Percentiles rank a stretch among this genome's conserved stretches.
Conservation (phyloP, 2,888 invertebrate genomes). For the Glaucopsyche alexis region DNA sequence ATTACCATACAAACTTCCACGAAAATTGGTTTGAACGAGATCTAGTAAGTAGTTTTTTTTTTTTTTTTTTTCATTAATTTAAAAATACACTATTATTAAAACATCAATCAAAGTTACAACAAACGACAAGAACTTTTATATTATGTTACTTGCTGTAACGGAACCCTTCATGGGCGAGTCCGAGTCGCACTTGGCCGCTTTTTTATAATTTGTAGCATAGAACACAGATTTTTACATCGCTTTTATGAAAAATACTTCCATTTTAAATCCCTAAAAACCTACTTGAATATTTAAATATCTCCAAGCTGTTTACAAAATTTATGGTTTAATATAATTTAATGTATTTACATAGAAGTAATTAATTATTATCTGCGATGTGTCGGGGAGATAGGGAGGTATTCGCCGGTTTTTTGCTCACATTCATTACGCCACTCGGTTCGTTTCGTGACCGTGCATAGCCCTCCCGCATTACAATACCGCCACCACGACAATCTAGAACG, state of each 20-base stretch:
- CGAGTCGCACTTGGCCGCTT: too few relatives aligned
- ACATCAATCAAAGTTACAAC: too few relatives aligned
- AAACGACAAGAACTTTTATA: too few relatives aligned
- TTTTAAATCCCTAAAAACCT: background rate
- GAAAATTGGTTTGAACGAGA: too few relatives aligned
- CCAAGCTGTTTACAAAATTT: background rate
- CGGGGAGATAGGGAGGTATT: background rate
- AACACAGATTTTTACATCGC: background rate
- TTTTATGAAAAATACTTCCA: background rate
- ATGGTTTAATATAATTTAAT: constrained; percentile 14
- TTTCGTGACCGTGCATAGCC: constrained; percentile 1
- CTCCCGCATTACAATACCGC: background rate
- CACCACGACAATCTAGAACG: background rate
- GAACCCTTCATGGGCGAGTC: too few relatives aligned
- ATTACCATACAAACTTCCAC: too few relatives aligned
- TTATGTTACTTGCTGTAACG: too few relatives aligned
- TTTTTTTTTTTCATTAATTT: too few relatives aligned
- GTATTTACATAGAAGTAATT: constrained; percentile 14
- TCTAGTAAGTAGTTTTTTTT: too few relatives aligned
- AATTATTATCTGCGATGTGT: constrained; percentile 18
- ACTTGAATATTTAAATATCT: background rate
- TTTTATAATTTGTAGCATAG: too few relatives aligned
- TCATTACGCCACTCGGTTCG: background rate
- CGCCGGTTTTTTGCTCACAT: background rate
- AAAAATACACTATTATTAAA: too few relatives aligned